Evolutionary conservation across 2,797 vertebrate genomes (phyloP), one percentile per base, ranked within the genome.

Genomic region (Pygocentrus nattereri): DNA sequence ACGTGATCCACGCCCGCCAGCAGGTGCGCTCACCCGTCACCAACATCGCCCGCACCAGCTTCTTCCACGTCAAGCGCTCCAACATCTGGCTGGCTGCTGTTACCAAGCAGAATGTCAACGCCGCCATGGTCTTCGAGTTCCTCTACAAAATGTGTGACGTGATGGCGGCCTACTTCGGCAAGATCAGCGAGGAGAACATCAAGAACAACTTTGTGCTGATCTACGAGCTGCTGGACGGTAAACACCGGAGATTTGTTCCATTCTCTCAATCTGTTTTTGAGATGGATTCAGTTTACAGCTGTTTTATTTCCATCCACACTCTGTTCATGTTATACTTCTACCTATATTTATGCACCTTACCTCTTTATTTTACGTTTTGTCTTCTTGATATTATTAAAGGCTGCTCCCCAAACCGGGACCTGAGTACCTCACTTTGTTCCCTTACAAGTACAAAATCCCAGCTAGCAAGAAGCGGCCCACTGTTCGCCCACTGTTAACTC

Each of bases 141-240:
- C 97, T 99, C 23, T 99, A 99, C 92, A 99, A 99, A 95, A 99
- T 99, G 97, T 99, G 98, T 18, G 98, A 99, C 58, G 98, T 99
- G 85, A 99, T 99, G 98, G 96, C 98, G 0, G 97, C 97, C 52
- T 99, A 99, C 92, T 99, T 99, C 0, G 98, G 98, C 89, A 99
- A 99, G 93, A 99, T 99, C 95, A 99, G 98, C 0, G 98, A 99
- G 88, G 98, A 99, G 91, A 99, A 99, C 93, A 99, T 99, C 94
- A 99, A 99, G 94, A 99, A 99, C 94, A 99, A 99, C 95, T 99
- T 99, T 19, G 98, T 99, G 89, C 96, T 99, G 81, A 99, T 99
- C 91, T 99, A 99, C 15, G 98, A 99, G 93, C 94, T 99, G 71
- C 94, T 99, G 91, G 98, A 99, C 34, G 98, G 98, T 99, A 93